These are phyloP conservation scores for Gymnoscopelus microlampas DNA, from an alignment of 2,797 vertebrate species.

Conservation along the genomic window DNA sequence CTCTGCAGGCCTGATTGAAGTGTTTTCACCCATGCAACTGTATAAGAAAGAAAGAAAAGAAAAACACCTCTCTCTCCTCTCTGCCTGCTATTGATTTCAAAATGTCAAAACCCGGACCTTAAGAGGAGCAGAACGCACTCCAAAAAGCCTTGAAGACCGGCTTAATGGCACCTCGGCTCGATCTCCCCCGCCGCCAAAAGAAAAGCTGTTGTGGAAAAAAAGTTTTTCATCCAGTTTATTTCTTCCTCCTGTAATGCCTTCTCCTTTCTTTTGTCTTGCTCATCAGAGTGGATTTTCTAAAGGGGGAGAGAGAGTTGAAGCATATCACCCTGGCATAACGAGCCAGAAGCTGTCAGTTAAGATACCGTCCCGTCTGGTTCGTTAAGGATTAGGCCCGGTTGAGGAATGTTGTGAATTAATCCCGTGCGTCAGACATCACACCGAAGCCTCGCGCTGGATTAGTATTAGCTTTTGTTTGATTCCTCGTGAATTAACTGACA, in stretches of 20 bases:
- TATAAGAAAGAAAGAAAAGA: slow-evolving; percentile 43
- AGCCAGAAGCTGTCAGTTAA: slow-evolving; percentile 75
- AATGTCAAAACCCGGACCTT: slow-evolving; percentile 82
- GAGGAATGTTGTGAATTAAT: slow-evolving; percentile 77
- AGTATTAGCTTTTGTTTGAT: slow-evolving; percentile 78
- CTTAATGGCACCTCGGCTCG: slow-evolving; percentile 67
- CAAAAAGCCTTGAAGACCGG: slow-evolving; percentile 71
- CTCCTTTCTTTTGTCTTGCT: slow-evolving; percentile 67
- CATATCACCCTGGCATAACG: slow-evolving; percentile 71
- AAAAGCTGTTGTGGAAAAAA: slow-evolving; percentile 65
- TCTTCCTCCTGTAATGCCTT: slow-evolving; percentile 64
- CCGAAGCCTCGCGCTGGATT: slow-evolving; percentile 71
- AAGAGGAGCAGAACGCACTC: slow-evolving; percentile 73
- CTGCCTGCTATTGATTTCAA: slow-evolving; percentile 82
- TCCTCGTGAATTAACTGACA: slow-evolving; percentile 73
- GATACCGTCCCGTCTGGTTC: slow-evolving; percentile 71
- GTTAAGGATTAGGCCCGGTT: slow-evolving; percentile 78
- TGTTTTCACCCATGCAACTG: slow-evolving; percentile 78
- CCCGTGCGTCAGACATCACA: slow-evolving; percentile 77
- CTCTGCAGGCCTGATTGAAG: slow-evolving; percentile 79
- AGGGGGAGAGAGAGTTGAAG: slow-evolving; percentile 65
- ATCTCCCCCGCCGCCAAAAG: slow-evolving; percentile 37
- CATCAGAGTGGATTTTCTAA: slow-evolving; percentile 69
- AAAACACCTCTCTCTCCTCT: slow-evolving; percentile 54
- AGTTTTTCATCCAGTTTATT: slow-evolving; percentile 73